These are phyloP conservation scores for Paradoxurus hermaphroditus DNA, from an alignment of 2,113 vertebrate species.

Conservation along the genomic window DNA sequence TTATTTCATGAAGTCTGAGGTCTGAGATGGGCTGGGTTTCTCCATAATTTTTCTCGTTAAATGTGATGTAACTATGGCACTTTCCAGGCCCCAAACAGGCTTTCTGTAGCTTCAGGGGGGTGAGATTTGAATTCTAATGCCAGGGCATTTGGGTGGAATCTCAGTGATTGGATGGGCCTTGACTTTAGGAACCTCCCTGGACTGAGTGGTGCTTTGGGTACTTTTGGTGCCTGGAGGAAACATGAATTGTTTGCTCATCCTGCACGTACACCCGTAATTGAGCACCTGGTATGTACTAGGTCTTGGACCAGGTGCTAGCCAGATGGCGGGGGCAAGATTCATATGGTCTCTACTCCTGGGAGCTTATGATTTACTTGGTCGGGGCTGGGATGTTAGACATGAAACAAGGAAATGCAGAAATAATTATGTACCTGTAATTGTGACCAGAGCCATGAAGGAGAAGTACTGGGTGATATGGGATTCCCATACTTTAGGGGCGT, in stretches of 20 bases:
- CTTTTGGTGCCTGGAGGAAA: neutral
- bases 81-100: neutral
- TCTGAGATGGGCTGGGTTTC: conserved; percentile 53
- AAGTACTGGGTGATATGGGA: neutral
- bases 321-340: neutral
- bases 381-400: neutral
- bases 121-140: neutral
- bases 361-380: neutral
- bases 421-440: neutral
- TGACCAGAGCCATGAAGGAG: neutral
- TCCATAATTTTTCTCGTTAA: conserved; percentile 50
- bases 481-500: neutral
- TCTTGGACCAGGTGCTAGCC: neutral
- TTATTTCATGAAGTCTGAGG: conserved; percentile 50
- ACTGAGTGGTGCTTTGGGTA: neutral
- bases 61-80: neutral
- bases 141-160: neutral
- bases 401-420: neutral
- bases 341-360: neutral
- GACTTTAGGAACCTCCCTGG: neutral
- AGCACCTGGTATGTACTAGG: neutral
- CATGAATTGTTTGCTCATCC: neutral
- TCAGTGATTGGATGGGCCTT: neutral
- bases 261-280: neutral
- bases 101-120: neutral